These are phyloP conservation scores for Graphium colonna DNA, from an alignment of 2,888 invertebrate genomes.

Conservation along the genomic window DNA sequence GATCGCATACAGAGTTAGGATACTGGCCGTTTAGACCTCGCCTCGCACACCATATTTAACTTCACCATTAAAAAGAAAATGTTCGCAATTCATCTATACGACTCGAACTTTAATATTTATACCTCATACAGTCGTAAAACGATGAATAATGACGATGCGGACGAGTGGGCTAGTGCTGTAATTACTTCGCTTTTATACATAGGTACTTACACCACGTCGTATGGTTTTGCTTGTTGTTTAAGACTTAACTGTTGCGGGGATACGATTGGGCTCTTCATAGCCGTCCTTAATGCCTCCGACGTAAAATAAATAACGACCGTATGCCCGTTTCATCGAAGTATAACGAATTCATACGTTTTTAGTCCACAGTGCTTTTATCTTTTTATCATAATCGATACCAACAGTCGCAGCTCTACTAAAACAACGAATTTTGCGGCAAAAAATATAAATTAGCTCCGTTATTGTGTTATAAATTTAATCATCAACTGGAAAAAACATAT, in stretches of 20 bases:
- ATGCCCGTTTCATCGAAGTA: conserved; percentile 42
- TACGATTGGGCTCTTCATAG: conserved; percentile 57
- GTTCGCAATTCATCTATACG: conserved; percentile 78
- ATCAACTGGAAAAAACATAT: too few species aligned
- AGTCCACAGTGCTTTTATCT: neutral
- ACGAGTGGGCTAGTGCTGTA: conserved; percentile 76
- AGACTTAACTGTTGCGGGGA: conserved; percentile 65
- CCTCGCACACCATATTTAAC: conserved; percentile 73
- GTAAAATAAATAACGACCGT: conserved; percentile 59
- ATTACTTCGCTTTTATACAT: conserved; percentile 73
- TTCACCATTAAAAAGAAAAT: conserved; percentile 78
- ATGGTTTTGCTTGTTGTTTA: conserved; percentile 69
- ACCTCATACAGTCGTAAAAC: conserved; percentile 78
- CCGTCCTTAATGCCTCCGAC: conserved; percentile 46
- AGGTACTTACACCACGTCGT: conserved; percentile 39
- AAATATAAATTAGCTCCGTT: too few species aligned
- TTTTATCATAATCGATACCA: too few species aligned
- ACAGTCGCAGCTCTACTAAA: too few species aligned
- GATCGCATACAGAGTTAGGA: conserved; percentile 51
- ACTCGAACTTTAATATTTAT: conserved; percentile 78
- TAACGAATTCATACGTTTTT: conserved; percentile 3
- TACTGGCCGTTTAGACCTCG: conserved; percentile 52
- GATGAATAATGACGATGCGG: conserved; percentile 78
- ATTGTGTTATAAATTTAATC: too few species aligned
- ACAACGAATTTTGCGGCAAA: too few species aligned